Percentiles rank a stretch among this genome's conserved stretches.
Evolutionary conservation across 2,113 vertebrate genomes (phyloP).

Genomic region (Podiceps cristatus): DNA sequence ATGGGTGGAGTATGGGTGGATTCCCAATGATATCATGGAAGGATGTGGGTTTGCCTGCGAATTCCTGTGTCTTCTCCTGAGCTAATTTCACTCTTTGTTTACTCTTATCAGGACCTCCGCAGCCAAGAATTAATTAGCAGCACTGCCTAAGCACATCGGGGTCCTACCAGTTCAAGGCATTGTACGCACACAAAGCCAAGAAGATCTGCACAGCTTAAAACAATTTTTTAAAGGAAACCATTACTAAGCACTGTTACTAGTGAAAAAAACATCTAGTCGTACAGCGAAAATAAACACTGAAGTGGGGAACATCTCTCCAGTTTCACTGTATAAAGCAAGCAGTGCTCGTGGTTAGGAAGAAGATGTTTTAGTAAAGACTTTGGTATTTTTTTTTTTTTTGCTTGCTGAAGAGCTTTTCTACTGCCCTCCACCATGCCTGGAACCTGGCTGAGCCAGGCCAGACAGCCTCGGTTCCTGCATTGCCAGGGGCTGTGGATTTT

Average conservation of each 20-base stretch:
- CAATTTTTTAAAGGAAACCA: slow-evolving; percentile 19
- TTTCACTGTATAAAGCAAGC: neutral
- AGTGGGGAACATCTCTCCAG: neutral
- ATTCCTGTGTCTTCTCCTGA: slow-evolving; percentile 59
- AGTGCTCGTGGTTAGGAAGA: neutral
- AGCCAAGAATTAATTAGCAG: slow-evolving; percentile 61
- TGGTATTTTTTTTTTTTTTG: neutral
- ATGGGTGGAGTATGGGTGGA: slow-evolving; percentile 37
- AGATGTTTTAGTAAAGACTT: neutral
- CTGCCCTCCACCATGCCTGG: neutral
- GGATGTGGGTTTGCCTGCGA: slow-evolving; percentile 34
- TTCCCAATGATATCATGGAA: slow-evolving; percentile 54
- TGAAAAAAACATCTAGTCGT: neutral
- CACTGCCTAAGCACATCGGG: neutral
- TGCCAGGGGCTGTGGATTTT: neutral
- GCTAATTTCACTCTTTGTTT: slow-evolving; percentile 64
- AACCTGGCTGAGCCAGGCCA: neutral
- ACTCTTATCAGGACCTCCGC: slow-evolving; percentile 58
- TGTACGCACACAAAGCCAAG: slow-evolving; percentile 20
- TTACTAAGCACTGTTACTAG: neutral
- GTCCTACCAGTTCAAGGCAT: slow-evolving; percentile 41
- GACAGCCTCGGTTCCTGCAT: neutral
- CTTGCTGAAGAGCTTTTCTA: neutral
- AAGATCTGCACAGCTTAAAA: neutral
- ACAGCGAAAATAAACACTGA: neutral